These are phyloP conservation scores for Salvelinus namaycush DNA, from an alignment of 2,113 vertebrate genomes.

Conservation along the genomic window DNA sequence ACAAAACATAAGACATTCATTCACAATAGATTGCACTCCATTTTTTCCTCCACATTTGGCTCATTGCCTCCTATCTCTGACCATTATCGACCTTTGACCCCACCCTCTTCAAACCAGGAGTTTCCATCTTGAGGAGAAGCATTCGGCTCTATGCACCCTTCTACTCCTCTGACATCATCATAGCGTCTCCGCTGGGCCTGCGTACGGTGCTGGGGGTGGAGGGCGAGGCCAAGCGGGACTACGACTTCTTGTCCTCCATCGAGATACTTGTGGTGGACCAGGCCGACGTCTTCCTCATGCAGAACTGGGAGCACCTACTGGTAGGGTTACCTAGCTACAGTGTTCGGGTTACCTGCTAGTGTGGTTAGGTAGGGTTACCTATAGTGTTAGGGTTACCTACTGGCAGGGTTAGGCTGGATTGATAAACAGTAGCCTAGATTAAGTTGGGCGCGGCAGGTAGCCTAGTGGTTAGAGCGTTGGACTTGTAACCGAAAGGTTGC, in stretches of 20 bases:
- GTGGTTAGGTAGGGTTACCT: slow-evolving; percentile 69
- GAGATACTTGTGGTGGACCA: slow-evolving; percentile 93
- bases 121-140: slow-evolving; percentile 86
- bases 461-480: too few relatives aligned
- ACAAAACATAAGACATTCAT: neutral
- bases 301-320: slow-evolving; percentile 98
- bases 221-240: slow-evolving; percentile 89
- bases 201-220: slow-evolving; percentile 89
- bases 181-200: slow-evolving; percentile 92
- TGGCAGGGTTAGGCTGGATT: too few relatives aligned
- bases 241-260: slow-evolving; percentile 94
- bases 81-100: neutral
- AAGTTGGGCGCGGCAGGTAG: too few relatives aligned
- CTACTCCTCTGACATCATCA: slow-evolving; percentile 95
- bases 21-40: too few relatives aligned
- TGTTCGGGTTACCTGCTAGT: too few relatives aligned
- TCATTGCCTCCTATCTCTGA: neutral
- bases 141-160: slow-evolving; percentile 92
- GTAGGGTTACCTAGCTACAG: slow-evolving; percentile 63
- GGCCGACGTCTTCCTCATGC: slow-evolving; percentile 95
- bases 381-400: too few relatives aligned
- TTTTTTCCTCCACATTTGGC: too few relatives aligned
- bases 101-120: slow-evolving; percentile 65
- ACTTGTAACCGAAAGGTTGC: too few relatives aligned
- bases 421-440: too few relatives aligned